A percentile compares a stretch with the other conserved stretches of the same genome.
Evolutionary conservation across 2,797 vertebrate species (phyloP).

Genomic region (Notolabrus celidotus): DNA sequence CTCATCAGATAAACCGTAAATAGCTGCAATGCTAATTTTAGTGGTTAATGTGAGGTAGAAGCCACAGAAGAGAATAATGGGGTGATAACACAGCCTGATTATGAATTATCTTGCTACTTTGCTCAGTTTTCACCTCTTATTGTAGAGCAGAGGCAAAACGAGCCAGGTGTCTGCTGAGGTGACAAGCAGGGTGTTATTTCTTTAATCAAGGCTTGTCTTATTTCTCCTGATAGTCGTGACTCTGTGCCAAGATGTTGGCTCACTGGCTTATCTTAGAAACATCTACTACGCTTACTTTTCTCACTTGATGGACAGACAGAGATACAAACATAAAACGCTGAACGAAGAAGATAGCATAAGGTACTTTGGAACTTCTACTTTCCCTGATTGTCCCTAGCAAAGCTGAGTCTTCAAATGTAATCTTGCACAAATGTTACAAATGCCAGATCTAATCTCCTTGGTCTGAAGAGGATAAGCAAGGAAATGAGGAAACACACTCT

Average conservation of each 20-base stretch:
- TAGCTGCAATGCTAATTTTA: background rate
- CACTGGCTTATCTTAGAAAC: constrained; percentile 25
- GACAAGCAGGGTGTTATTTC: constrained; percentile 15
- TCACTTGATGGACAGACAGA: no score
- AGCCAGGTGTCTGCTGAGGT: constrained; percentile 2
- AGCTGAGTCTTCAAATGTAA: background rate
- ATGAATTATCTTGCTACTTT: constrained; percentile 1
- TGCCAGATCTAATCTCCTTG: constrained; percentile 20
- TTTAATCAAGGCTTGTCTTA: constrained; percentile 3
- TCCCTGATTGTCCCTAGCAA: no score
- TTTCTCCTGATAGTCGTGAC: constrained; percentile 12
- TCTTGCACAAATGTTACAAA: background rate
- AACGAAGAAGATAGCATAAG: no score
- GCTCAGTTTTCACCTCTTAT: constrained; percentile 39
- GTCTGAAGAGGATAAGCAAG: constrained; percentile 4
- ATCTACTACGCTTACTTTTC: constrained; percentile 2
- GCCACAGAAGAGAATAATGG: background rate
- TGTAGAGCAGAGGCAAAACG: constrained; percentile 17
- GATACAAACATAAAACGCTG: no score
- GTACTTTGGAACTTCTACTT: no score
- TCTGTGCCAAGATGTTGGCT: constrained; percentile 18
- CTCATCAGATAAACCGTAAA: constrained; percentile 18
- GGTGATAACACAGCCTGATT: constrained; percentile 24
- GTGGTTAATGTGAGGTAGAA: constrained; percentile 1
- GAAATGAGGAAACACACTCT: constrained; percentile 16